These are phyloP conservation scores for Podarcis lilfordi DNA, from an alignment of 2,797 vertebrate genomes.

Conservation along the genomic window DNA sequence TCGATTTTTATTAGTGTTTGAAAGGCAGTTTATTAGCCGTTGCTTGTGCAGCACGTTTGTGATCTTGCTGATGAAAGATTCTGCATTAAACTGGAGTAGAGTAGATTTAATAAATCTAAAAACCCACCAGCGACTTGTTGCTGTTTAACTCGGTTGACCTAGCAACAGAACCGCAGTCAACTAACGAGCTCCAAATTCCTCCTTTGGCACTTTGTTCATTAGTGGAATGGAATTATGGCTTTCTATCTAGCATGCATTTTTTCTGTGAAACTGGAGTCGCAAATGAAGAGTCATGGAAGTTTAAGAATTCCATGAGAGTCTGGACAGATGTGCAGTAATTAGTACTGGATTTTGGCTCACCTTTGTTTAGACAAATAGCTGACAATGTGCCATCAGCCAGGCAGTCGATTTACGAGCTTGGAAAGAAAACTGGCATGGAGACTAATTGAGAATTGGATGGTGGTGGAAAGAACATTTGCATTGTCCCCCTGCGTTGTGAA, in stretches of 20 bases:
- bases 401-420: conserved; percentile 49
- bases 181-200: conserved; percentile 19
- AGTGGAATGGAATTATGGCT: conserved; percentile 75
- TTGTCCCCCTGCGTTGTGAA: background rate
- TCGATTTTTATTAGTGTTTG: conserved; percentile 49
- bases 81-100: conserved; percentile 43
- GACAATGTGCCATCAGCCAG: conserved; percentile 67
- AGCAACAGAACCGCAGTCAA: conserved; percentile 62
- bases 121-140: conserved; percentile 64
- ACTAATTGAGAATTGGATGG: conserved; percentile 70
- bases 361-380: conserved; percentile 78
- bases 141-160: conserved; percentile 65
- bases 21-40: conserved; percentile 45
- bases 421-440: conserved; percentile 66
- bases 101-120: conserved; percentile 48
- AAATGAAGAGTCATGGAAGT: conserved; percentile 71
- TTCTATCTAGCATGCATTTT: conserved; percentile 56
- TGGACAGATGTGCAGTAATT: conserved; percentile 58
- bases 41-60: conserved; percentile 54
- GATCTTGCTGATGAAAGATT: conserved; percentile 61
- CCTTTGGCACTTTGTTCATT: conserved; percentile 61
- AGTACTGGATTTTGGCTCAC: conserved; percentile 76
- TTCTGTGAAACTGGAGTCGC: conserved; percentile 68
- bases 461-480: conserved; percentile 38
- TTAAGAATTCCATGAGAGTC: conserved; percentile 63